Evolutionary conservation across 2,113 vertebrate species (phyloP), one percentile per base, ranked within the genome.

Genomic region (Austrofundulus limnaeus): DNA sequence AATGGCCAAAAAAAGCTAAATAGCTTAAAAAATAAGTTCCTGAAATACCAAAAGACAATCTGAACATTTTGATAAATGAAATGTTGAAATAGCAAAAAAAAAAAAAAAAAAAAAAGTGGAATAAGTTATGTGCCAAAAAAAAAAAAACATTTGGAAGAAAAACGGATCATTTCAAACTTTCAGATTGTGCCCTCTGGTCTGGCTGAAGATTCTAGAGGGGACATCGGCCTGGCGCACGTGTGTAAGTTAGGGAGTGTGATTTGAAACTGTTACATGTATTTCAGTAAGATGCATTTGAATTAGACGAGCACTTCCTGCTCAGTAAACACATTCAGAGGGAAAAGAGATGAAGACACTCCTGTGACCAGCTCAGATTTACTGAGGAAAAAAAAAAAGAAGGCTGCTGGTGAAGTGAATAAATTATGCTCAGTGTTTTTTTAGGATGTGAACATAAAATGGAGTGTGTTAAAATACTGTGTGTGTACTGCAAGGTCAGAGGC

Each of bases 381-480:
- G 50, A 57, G 60, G 66, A 55, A 58, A 63, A 72, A 31, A 2
- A 4, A 21, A n/a, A n/a, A n/a, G n/a, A 3, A 28, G 7, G 25
- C 25, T 28, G 8, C 57, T 8, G 34, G 38, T 34, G 60, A 46
- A 47, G 41, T 9, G 6, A 58, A 62, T 28, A 67, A 23, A 67
- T 57, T 55, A 56, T 41, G 17, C 45, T 56, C 17, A 11, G 28
- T 23, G 66, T 46, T 60, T 53, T 14, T 43, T 37, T 31, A 55
- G 9, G 58, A 56, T 31, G 52, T 25, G 25, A 41, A 71, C 42
- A 53, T 34, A 23, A 56, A 50, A 5, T 3, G 9, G 14, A n/a
- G 54, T 10, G 31, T 70, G 59, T 63, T 50, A 66, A 72, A 58
- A 64, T 56, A 54, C 34, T 49, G 65, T 73, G 66, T 51, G 69